Conservation (phyloP, 2,888 invertebrate genomes). For the Epicampocera succincta region DNA sequence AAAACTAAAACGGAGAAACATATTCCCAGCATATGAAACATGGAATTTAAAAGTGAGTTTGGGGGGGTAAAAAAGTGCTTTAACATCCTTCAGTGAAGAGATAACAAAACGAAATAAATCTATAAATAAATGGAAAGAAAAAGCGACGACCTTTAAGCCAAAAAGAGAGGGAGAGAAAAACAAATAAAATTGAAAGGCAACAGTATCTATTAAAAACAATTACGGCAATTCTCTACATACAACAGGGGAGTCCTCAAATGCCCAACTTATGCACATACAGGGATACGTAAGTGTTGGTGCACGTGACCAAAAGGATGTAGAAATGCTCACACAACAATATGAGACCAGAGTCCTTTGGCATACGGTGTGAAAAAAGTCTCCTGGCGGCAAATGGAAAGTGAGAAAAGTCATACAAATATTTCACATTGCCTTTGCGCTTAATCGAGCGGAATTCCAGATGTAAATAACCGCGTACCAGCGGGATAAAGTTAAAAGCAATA, state of each 20-base stretch:
- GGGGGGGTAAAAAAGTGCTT: conserved; percentile 41
- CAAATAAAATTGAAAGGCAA: conserved; percentile 56
- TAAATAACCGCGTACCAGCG: conserved; percentile 69
- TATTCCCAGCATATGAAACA: conserved; percentile 44
- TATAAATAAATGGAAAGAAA: conserved; percentile 63
- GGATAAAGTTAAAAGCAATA: conserved; percentile 44
- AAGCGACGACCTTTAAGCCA: conserved; percentile 16
- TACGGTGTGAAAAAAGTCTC: conserved; percentile 8
- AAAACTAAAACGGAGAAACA: conserved; percentile 12
- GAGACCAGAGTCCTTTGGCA: conserved; percentile 24
- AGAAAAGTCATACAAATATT: conserved; percentile 70
- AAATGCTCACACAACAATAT: neutral
- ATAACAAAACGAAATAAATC: conserved; percentile 59
- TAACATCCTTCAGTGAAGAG: conserved; percentile 55
- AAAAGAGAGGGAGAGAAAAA: conserved; percentile 12
- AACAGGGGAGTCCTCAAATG: conserved; percentile 18
- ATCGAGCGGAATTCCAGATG: conserved; percentile 73
- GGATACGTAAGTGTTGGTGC: conserved; percentile 32
- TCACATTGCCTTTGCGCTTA: conserved; percentile 69
- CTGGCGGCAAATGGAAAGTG: conserved; percentile 58
- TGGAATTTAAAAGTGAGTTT: neutral
- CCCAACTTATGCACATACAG: conserved; percentile 38
- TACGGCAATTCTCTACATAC: conserved; percentile 58
- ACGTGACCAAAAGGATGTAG: conserved; percentile 55
- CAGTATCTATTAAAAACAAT: conserved; percentile 70